Evolutionary conservation across 2,888 invertebrate species (phyloP).

Genomic region (Blastobasis adustella): DNA sequence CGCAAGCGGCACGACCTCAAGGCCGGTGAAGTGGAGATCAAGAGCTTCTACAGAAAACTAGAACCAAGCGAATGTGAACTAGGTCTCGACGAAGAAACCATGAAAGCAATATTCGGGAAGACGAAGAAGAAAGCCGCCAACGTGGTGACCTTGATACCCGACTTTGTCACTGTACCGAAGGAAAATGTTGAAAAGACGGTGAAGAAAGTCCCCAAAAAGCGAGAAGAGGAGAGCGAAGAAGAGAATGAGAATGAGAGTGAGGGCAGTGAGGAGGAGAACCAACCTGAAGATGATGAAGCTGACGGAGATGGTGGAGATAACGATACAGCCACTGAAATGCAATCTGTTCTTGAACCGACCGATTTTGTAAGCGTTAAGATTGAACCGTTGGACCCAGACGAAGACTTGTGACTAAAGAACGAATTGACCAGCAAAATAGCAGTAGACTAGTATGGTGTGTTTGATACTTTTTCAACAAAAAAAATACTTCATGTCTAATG

Average conservation of each 20-base stretch:
- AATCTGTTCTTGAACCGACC: slow-evolving; percentile 41
- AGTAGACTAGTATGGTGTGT: no score
- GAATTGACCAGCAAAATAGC: not conserved
- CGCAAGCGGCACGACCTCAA: slow-evolving; percentile 54
- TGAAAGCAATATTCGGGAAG: slow-evolving; percentile 56
- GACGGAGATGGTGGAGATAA: slow-evolving; percentile 12
- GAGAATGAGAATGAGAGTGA: slow-evolving; percentile 13
- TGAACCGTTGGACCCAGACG: slow-evolving; percentile 43
- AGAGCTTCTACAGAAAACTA: slow-evolving; percentile 42
- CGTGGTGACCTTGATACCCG: slow-evolving; percentile 5
- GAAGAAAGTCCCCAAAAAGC: slow-evolving; percentile 5
- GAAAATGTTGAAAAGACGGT: slow-evolving; percentile 15
- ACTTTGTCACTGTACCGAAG: not conserved
- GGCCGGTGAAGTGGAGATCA: slow-evolving; percentile 30
- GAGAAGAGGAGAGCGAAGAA: slow-evolving; percentile 12
- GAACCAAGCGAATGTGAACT: slow-evolving; percentile 59
- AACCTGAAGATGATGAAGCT: slow-evolving; percentile 15
- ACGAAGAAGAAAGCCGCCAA: slow-evolving; percentile 29
- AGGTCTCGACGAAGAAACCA: slow-evolving; percentile 47
- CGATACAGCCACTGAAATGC: slow-evolving; percentile 21
- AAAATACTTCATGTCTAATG: no score
- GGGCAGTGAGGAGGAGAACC: slow-evolving; percentile 7
- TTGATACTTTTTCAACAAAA: no score
- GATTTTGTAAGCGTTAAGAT: slow-evolving; percentile 66
- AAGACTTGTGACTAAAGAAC: not conserved